Percentiles rank a stretch among this genome's conserved stretches.
phyloP scores from a whole-genome alignment of 2,888 invertebrate species.

The Neoaliturus tenellus region DNA sequence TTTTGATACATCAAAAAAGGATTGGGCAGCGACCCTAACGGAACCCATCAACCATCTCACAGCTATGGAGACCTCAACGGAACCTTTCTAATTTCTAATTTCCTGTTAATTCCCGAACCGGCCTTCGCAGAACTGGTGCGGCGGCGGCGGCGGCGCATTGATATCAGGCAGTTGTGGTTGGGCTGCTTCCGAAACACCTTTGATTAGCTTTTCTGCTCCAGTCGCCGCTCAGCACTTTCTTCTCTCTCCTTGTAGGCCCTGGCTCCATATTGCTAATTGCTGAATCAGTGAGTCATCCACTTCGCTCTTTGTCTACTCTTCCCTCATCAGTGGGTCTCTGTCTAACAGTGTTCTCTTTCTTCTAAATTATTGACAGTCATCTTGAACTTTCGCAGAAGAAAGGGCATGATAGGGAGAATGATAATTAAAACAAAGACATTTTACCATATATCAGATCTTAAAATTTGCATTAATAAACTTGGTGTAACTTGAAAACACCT shows the following conservation, averaged over 20 bases:
- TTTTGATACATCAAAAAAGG: no score
- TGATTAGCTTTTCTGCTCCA: neutral
- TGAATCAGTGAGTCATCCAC: neutral
- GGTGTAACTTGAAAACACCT: no score
- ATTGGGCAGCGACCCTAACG: neutral
- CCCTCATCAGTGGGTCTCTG: neutral
- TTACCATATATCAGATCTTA: no score
- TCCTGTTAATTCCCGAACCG: neutral
- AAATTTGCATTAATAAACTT: no score
- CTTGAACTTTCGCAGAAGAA: neutral
- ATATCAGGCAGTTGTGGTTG: neutral
- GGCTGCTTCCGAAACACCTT: neutral
- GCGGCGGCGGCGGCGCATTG: neutral
- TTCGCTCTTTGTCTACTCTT: neutral
- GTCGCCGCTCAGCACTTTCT: neutral
- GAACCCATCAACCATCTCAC: neutral
- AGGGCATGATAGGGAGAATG: no score
- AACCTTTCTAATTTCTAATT: neutral
- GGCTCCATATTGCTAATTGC: slow-evolving; percentile 9
- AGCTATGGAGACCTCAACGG: neutral
- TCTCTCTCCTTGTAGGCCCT: neutral
- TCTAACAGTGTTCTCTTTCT: neutral
- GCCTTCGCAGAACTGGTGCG: neutral
- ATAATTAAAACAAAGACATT: no score
- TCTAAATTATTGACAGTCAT: slow-evolving; percentile 1